These are phyloP conservation scores for Monoplex corrugatus DNA, from an alignment of 2,888 invertebrate genomes.

Conservation along the genomic window DNA sequence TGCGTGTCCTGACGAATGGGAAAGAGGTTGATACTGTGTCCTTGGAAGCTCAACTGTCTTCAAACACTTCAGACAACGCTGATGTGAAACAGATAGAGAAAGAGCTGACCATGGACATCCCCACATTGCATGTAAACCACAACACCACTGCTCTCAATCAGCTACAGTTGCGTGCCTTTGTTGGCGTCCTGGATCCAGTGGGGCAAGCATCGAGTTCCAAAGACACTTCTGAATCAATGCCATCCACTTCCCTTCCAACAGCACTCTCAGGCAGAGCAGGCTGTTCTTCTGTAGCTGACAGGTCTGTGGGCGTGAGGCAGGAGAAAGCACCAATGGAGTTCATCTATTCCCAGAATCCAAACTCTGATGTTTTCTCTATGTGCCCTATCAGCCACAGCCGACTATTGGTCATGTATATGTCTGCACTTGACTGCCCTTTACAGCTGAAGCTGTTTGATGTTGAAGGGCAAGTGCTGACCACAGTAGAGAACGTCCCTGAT, in stretches of 20 bases:
- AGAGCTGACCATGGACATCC: constrained; percentile 4
- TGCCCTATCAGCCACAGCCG: not conserved
- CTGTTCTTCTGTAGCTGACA: not conserved
- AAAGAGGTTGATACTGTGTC: constrained; percentile 36
- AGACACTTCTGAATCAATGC: too few relatives aligned
- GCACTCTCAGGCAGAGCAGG: not conserved
- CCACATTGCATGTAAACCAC: not conserved
- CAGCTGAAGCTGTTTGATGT: not conserved
- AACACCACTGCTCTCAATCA: not conserved
- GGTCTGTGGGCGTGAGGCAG: not conserved
- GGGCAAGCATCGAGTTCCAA: not conserved
- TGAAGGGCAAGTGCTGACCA: not conserved
- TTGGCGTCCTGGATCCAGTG: not conserved
- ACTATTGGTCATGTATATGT: not conserved
- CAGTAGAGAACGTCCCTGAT: not conserved
- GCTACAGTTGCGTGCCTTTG: not conserved
- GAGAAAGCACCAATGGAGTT: not conserved
- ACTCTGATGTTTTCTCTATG: not conserved
- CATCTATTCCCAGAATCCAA: not conserved
- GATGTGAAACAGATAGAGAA: not conserved
- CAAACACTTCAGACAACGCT: not conserved
- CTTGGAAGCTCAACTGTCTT: constrained; percentile 39
- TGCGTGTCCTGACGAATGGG: not conserved
- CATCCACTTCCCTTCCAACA: too few relatives aligned
- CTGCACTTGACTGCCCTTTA: not conserved